phyloP scores from a whole-genome alignment of 2,113 vertebrate species.

The Hippocampus comes region DNA sequence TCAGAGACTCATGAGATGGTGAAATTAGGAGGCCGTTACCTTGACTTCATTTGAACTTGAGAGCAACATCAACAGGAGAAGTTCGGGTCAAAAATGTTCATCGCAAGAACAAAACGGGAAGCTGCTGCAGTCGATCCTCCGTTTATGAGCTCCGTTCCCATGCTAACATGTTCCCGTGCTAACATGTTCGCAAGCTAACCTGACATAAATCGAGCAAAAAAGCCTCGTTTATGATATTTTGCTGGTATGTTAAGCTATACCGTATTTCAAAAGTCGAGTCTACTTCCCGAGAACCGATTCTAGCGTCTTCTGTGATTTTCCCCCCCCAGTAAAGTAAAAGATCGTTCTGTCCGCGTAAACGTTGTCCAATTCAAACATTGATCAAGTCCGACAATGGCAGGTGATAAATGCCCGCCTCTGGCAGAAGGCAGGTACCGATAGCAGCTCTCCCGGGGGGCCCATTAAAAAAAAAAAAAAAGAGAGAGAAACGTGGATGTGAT shows the following conservation, averaged over 20 bases:
- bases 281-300: not conserved
- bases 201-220: too few relatives aligned
- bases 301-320: not conserved
- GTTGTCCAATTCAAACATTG: slow-evolving; percentile 22
- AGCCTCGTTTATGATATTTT: too few relatives aligned
- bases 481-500: slow-evolving; percentile 11
- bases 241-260: too few relatives aligned
- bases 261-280: not conserved
- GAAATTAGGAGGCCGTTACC: not conserved
- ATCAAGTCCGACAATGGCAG: slow-evolving; percentile 22
- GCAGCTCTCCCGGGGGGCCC: slow-evolving; percentile 31
- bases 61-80: not conserved
- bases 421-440: slow-evolving; percentile 43
- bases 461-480: slow-evolving; percentile 21
- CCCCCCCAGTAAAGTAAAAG: not conserved
- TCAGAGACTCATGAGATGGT: not conserved
- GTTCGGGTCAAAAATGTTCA: not conserved
- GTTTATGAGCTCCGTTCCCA: not conserved
- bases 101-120: not conserved
- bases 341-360: slow-evolving; percentile 4
- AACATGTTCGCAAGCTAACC: too few relatives aligned
- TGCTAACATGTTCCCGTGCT: too few relatives aligned
- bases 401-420: slow-evolving; percentile 41
- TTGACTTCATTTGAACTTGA: not conserved
- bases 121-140: not conserved